phyloP scores from a whole-genome alignment of 2,113 vertebrate species.

The Aegithalos caudatus region DNA sequence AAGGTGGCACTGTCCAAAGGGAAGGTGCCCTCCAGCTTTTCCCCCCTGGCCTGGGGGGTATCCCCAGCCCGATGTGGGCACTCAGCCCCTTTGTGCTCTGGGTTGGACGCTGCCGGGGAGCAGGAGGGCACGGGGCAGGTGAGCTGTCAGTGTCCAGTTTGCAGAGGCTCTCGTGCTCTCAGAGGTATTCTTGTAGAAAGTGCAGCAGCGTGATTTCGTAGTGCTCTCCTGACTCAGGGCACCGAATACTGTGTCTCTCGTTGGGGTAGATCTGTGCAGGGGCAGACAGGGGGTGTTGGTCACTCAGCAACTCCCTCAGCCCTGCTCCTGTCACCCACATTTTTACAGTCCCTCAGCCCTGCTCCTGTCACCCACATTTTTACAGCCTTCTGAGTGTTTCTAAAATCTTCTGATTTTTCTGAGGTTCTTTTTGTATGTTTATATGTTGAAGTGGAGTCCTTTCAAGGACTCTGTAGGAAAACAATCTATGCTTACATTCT shows the following conservation, averaged over 20 bases:
- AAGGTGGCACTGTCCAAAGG: constrained; percentile 34
- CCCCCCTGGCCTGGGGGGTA: neutral
- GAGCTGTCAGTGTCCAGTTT: constrained; percentile 51
- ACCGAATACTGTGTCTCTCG: constrained; percentile 98
- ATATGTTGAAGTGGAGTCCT: too few species aligned
- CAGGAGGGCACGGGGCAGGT: neutral
- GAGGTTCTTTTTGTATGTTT: too few species aligned
- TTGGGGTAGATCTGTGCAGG: constrained; percentile 91
- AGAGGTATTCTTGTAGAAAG: constrained; percentile 98
- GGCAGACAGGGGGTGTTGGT: neutral
- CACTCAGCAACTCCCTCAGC: neutral
- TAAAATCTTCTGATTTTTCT: too few species aligned
- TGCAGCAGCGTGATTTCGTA: constrained; percentile 98
- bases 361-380: too few species aligned
- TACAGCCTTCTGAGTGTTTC: too few species aligned
- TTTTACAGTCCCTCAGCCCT: neutral
- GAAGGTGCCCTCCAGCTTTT: neutral
- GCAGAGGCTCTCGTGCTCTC: constrained; percentile 67
- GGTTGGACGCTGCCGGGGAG: neutral
- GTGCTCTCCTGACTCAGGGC: constrained; percentile 97
- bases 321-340: too few species aligned
- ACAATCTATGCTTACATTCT: too few species aligned
- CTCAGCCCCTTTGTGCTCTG: constrained; percentile 56
- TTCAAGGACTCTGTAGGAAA: too few species aligned
- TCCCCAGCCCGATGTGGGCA: neutral